A percentile compares a stretch with the other conserved stretches of the same genome.
Evolutionary conservation across 2,797 vertebrate genomes (phyloP).

Genomic region (Chaenodraco wilsoni): DNA sequence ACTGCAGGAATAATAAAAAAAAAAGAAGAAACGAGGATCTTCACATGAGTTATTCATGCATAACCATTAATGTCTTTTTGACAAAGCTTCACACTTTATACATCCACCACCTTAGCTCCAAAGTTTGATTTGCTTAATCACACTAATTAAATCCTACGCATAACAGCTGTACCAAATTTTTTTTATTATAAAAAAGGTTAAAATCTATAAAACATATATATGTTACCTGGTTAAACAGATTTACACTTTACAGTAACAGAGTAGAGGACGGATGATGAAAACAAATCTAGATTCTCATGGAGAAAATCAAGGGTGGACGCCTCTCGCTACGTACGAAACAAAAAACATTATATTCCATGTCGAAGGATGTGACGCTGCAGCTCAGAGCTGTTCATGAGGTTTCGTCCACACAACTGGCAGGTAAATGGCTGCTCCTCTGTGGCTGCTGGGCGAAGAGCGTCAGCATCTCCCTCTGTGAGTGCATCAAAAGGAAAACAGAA

Average conservation of each 20-base stretch:
- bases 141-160: neutral
- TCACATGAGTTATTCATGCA: too few relatives aligned
- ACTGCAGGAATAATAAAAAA: neutral
- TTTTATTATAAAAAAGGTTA: conserved; percentile 31
- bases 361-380: conserved; percentile 67
- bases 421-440: conserved; percentile 39
- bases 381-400: conserved; percentile 49
- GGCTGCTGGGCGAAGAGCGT: neutral
- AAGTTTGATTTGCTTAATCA: conserved; percentile 21
- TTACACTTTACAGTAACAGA: conserved; percentile 8
- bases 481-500: conserved; percentile 29
- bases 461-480: neutral
- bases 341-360: conserved; percentile 62
- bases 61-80: neutral
- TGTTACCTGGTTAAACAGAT: neutral
- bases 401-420: conserved; percentile 75
- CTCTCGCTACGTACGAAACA: neutral
- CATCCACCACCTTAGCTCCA: neutral
- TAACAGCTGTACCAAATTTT: conserved; percentile 26
- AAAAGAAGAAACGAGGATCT: too few relatives aligned
- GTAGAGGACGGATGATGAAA: neutral
- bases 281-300: neutral
- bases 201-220: conserved; percentile 38
- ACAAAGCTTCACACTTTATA: neutral
- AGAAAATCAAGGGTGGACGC: neutral